A percentile compares a stretch with the other conserved stretches of the same genome.
phyloP scores from a whole-genome alignment of 2,888 invertebrate species.

The Andrena minutula region DNA sequence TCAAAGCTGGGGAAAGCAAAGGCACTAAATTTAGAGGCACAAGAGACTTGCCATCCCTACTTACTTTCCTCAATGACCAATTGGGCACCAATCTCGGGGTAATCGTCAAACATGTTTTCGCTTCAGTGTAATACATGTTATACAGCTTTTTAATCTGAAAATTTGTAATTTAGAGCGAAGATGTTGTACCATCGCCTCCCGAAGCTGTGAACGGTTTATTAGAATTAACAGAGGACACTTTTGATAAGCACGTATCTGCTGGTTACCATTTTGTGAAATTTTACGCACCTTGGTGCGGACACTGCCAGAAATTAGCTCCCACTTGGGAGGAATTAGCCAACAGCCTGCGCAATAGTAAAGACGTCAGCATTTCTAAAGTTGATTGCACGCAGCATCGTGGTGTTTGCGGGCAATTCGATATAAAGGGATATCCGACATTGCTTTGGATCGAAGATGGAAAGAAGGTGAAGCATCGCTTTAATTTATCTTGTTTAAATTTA shows the following conservation, averaged over 20 bases:
- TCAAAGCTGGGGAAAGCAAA: slow-evolving; percentile 89
- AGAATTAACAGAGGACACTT: slow-evolving; percentile 91
- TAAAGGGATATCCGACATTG: slow-evolving; percentile 95
- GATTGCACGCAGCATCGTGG: slow-evolving; percentile 93
- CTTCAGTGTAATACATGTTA: background rate
- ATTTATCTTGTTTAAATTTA: background rate
- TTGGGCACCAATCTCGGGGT: slow-evolving; percentile 85
- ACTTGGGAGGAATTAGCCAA: slow-evolving; percentile 94
- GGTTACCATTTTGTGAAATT: slow-evolving; percentile 96
- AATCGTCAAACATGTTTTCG: slow-evolving; percentile 33
- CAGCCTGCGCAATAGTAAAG: slow-evolving; percentile 88
- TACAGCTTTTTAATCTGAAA: background rate
- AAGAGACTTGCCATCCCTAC: slow-evolving; percentile 91
- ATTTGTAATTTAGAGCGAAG: slow-evolving; percentile 42
- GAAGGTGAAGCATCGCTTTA: slow-evolving; percentile 86
- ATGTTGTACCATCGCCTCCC: slow-evolving; percentile 80
- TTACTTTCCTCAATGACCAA: slow-evolving; percentile 92
- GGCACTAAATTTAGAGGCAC: slow-evolving; percentile 92
- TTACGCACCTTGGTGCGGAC: slow-evolving; percentile 96
- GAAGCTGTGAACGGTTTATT: slow-evolving; percentile 88
- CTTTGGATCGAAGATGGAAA: slow-evolving; percentile 95
- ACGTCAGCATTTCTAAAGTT: slow-evolving; percentile 92
- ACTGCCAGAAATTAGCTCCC: slow-evolving; percentile 94
- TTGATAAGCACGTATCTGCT: slow-evolving; percentile 89
- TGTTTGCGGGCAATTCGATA: slow-evolving; percentile 92